phyloP scores from a whole-genome alignment of 2,113 vertebrate species.

The Felis chaus region DNA sequence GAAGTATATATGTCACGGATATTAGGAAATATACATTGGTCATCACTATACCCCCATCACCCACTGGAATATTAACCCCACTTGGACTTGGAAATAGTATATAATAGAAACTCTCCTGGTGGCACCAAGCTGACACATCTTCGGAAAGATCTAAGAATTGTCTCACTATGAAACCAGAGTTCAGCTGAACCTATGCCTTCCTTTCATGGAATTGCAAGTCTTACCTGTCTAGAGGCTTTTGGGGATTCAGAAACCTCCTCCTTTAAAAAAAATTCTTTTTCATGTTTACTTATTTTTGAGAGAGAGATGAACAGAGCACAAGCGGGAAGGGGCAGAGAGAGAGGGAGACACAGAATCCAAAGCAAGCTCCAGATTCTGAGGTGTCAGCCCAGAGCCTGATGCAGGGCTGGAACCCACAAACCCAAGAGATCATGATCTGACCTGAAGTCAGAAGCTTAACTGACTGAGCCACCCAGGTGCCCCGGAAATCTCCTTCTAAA shows the following conservation, averaged over 20 bases:
- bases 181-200: background rate
- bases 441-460: no score
- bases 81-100: background rate
- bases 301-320: no score
- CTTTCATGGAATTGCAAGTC: background rate
- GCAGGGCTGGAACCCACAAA: no score
- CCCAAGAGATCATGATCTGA: no score
- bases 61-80: background rate
- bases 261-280: background rate
- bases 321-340: no score
- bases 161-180: background rate
- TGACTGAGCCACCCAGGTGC: no score
- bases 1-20: background rate
- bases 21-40: background rate
- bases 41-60: background rate
- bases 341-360: no score
- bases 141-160: background rate
- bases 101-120: background rate
- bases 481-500: background rate
- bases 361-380: no score
- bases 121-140: background rate
- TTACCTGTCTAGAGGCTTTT: background rate
- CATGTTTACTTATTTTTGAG: no score
- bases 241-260: background rate
- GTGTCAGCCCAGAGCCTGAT: no score